Evolutionary conservation across 2,113 vertebrate genomes (phyloP).

Genomic region (Leucoraja erinaceus): DNA sequence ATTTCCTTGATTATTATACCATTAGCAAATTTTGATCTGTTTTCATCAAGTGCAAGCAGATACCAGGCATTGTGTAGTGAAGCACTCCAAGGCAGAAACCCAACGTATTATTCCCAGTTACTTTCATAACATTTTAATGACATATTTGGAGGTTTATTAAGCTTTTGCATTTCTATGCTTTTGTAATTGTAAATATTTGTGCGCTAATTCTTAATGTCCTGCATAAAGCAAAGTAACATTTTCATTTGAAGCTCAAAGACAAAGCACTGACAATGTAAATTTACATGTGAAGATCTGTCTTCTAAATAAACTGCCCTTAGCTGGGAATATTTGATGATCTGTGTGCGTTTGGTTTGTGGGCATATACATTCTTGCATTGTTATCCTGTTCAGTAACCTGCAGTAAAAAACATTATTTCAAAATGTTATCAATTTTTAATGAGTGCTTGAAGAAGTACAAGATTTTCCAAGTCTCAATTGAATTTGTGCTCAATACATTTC

Average conservation of each 20-base stretch:
- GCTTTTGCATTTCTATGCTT: not conserved
- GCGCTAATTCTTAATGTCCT: not conserved
- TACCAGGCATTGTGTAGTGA: not conserved
- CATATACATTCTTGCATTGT: not conserved
- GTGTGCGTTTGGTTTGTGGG: not conserved
- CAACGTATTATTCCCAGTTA: not conserved
- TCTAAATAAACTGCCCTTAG: not conserved
- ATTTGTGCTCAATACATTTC: not conserved
- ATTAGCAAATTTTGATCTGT: not conserved
- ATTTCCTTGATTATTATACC: not conserved
- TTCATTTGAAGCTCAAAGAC: not conserved
- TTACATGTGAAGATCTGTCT: not conserved
- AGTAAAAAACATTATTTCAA: not conserved
- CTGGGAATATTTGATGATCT: not conserved
- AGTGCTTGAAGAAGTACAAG: not conserved
- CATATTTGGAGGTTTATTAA: not conserved
- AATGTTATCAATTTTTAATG: not conserved
- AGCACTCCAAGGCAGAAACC: not conserved
- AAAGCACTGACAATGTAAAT: slow-evolving; percentile 8
- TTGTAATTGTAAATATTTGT: not conserved
- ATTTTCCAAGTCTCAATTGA: not conserved
- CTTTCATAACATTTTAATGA: not conserved
- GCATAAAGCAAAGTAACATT: not conserved
- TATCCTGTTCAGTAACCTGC: not conserved
- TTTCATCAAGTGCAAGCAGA: not conserved